A percentile compares a stretch with the other conserved stretches of the same genome.
phyloP scores from a whole-genome alignment of 2,797 vertebrate genomes.

The Psittacula echo region DNA sequence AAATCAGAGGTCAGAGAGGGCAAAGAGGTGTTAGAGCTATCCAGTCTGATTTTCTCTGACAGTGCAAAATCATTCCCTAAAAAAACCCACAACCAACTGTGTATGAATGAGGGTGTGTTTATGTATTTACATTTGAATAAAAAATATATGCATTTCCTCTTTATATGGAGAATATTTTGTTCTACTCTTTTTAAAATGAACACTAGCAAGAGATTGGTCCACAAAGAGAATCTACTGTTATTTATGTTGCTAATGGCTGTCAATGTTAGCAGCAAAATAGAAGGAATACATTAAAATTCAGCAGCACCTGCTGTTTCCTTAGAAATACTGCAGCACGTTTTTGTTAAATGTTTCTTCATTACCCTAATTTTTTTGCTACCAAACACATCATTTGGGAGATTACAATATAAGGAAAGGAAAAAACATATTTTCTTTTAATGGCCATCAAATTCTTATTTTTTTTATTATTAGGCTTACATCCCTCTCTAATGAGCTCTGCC shows the following conservation, averaged over 20 bases:
- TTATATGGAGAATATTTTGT: neutral
- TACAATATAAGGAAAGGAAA: neutral
- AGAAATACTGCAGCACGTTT: constrained; percentile 9
- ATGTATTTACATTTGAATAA: neutral
- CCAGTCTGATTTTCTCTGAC: neutral
- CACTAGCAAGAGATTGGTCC: neutral
- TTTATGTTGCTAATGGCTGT: constrained; percentile 31
- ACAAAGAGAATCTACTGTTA: neutral
- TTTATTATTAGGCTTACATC: neutral
- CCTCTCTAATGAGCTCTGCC: constrained; percentile 8
- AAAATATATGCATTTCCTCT: neutral
- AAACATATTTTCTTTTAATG: constrained; percentile 16
- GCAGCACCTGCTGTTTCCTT: constrained; percentile 34
- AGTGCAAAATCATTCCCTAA: neutral
- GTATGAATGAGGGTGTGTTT: neutral
- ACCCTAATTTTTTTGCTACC: constrained; percentile 1
- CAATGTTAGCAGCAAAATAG: neutral
- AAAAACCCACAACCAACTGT: neutral
- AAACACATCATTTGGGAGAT: neutral
- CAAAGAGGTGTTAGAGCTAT: neutral
- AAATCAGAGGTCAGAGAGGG: neutral
- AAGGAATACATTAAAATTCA: constrained; percentile 38
- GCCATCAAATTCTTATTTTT: neutral
- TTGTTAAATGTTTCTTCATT: constrained; percentile 12
- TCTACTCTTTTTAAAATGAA: neutral